Percentiles rank a stretch among this genome's conserved stretches.
Evolutionary conservation across 2,113 vertebrate genomes (phyloP).

Genomic region (Crypturellus undulatus): DNA sequence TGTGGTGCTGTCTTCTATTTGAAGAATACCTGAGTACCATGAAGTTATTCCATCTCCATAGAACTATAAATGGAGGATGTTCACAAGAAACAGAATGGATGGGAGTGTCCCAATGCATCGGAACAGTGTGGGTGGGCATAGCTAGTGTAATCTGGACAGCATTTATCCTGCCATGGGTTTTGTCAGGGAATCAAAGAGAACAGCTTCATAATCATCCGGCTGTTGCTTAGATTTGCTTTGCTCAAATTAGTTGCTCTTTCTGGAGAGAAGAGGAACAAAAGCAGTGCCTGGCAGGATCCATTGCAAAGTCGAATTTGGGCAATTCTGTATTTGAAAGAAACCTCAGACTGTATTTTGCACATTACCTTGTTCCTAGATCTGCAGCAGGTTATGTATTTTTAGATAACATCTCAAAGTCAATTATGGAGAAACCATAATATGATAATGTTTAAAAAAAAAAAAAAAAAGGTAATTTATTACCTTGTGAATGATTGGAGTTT

Average conservation of each 20-base stretch:
- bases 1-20: not conserved
- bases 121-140: not conserved
- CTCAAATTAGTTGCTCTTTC: not conserved
- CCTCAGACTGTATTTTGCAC: not conserved
- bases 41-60: not conserved
- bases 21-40: not conserved
- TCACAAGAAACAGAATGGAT: not conserved
- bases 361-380: not conserved
- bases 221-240: not conserved
- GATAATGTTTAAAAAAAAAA: not conserved
- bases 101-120: not conserved
- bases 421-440: not conserved
- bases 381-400: not conserved
- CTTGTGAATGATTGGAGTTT: not conserved
- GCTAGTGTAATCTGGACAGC: not conserved
- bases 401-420: not conserved
- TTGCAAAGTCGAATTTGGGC: not conserved
- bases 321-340: not conserved
- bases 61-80: not conserved
- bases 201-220: not conserved
- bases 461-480: not conserved
- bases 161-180: not conserved
- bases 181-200: not conserved
- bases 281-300: not conserved
- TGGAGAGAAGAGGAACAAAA: not conserved